Base-by-base conservation (phyloP, 2,888 invertebrate genomes). In the Nephrotoma flavescens region DNA sequence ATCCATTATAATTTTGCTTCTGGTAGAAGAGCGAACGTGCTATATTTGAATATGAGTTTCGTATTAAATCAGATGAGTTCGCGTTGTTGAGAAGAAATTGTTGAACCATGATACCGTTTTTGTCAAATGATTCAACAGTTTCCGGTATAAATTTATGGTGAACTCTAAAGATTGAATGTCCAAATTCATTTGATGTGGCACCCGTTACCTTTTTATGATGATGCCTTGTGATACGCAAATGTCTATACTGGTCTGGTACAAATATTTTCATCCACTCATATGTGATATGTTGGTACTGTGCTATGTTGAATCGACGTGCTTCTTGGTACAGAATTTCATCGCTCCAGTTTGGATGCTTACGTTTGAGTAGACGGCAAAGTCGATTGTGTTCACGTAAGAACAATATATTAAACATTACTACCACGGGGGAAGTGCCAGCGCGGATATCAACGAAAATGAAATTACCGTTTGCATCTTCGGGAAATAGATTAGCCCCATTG, bases 81-180 rank as follows among this genome's bases (percentile, higher is more conserved):
- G 71, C 6, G 31, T 71, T 31, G 12, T 31, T n/a, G 2, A 71
- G 4, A 3, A 31, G 9, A 4, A 9, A 2, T 71, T 71, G 31
- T 31, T 71, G 9, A 31, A 71, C 31, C 31, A 71, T n/a, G 15
- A 7, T 84, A n/a, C 42, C 42, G 31, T 42, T 84, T 88, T 88
- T 42, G 93, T 91, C 87, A 93, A 89, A 19, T 92, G 91, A 85
- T 0, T 87, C 45, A 11, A 88, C 41, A 71, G 86, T 6, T n/a
- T 83, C 45, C 6, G 87, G 86, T 12, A 85, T 86, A 47, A 94
- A 92, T 0, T 95, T 95, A 90, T 97, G 97, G 0, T 96, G 96
- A 89, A 96, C 95, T 89, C 97, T 92, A 92, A 95, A 95, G 7
- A 96, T 96, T 0, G 96, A 96, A 0, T 95, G 92, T 0, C 96